Conservation (phyloP, 2,797 vertebrate species). For the Cercopithecus mitis region DNA sequence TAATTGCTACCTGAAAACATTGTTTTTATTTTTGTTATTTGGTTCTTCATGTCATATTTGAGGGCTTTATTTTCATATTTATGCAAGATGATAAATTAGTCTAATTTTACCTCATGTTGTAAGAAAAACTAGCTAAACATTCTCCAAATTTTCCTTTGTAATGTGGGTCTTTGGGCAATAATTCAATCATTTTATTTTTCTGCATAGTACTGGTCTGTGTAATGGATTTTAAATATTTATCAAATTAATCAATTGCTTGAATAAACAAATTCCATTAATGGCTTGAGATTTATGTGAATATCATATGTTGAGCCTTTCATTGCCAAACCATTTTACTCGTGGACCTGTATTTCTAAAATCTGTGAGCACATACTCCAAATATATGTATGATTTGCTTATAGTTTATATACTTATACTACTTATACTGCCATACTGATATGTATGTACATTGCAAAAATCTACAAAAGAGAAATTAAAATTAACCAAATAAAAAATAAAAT, state of each 20-base stretch:
- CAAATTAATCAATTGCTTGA: constrained; percentile 21
- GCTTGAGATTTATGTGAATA: background rate
- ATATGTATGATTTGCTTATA: background rate
- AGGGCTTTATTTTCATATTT: background rate
- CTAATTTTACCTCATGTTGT: background rate
- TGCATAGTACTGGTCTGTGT: background rate
- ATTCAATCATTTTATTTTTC: background rate
- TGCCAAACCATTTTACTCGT: constrained; percentile 2
- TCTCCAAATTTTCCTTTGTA: background rate
- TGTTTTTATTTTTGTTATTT: background rate
- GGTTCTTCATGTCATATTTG: background rate
- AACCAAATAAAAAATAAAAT: background rate
- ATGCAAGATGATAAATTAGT: background rate
- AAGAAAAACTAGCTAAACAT: background rate
- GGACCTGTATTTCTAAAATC: background rate
- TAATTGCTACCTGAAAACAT: background rate
- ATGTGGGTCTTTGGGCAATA: background rate
- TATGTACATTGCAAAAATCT: background rate
- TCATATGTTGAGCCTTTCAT: background rate
- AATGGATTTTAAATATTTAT: constrained; percentile 58
- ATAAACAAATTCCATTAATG: constrained; percentile 10
- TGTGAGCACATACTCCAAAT: background rate
- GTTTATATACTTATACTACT: background rate
- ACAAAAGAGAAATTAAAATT: background rate
- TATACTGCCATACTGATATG: background rate